phyloP scores from a whole-genome alignment of 2,113 vertebrate species.

The Lasiurus cinereus region DNA sequence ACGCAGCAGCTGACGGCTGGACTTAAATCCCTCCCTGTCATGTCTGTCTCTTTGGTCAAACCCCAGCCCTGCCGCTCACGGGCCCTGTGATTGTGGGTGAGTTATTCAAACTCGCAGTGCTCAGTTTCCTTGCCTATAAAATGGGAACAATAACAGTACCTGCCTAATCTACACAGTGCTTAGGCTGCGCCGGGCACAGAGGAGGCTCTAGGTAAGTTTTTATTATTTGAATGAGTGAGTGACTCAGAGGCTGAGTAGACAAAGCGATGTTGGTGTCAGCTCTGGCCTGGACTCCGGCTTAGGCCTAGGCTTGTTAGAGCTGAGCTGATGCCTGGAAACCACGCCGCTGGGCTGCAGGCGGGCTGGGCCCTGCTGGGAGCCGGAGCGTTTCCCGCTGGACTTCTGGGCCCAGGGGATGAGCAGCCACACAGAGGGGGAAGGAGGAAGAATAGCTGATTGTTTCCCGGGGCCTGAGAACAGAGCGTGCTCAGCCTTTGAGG shows the following conservation, averaged over 20 bases:
- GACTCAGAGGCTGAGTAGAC: background rate
- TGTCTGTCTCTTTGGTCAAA: background rate
- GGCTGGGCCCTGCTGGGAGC: background rate
- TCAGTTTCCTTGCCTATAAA: background rate
- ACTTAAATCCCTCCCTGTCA: background rate
- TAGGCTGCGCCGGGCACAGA: rapidly evolving
- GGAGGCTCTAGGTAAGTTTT: rapidly evolving
- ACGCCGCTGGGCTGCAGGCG: background rate
- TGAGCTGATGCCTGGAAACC: rapidly evolving
- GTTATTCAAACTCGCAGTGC: background rate
- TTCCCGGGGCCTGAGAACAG: conserved; percentile 51
- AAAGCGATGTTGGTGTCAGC: background rate
- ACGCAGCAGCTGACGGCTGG: background rate
- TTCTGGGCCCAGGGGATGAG: background rate
- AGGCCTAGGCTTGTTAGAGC: background rate
- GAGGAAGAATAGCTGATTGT: conserved; percentile 76
- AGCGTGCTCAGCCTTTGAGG: background rate
- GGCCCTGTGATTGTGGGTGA: rapidly evolving
- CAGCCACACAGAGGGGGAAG: background rate
- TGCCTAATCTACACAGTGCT: rapidly evolving
- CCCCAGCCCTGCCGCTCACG: background rate
- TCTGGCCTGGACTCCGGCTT: background rate
- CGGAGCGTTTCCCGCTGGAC: background rate
- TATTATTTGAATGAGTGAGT: background rate
- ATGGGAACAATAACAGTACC: background rate